phyloP scores from a whole-genome alignment of 1,140 invertebrate species.

The Drosophila nasuta region DNA sequence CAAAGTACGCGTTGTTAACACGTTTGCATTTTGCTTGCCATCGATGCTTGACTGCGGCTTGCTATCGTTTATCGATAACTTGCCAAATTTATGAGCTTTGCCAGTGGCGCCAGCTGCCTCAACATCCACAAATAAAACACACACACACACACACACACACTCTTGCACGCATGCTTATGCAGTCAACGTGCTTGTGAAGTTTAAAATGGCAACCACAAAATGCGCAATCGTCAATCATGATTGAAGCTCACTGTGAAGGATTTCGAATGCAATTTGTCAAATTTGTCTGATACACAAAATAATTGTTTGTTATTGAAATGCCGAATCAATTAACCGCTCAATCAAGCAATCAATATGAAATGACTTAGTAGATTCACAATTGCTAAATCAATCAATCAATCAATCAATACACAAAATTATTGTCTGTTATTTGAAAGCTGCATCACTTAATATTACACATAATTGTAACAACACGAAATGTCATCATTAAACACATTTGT shows the following conservation, averaged over 20 bases:
- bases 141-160: background rate
- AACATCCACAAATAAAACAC: background rate
- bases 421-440: too few species aligned
- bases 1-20: constrained; percentile 77
- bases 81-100: constrained; percentile 60
- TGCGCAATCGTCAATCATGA: constrained; percentile 28
- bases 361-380: too few species aligned
- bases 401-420: background rate
- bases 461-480: background rate
- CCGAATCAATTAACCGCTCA: background rate
- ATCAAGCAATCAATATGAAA: background rate
- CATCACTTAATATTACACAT: background rate
- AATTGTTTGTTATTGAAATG: background rate
- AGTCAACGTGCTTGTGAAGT: background rate
- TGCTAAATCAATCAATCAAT: background rate
- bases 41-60: constrained; percentile 13
- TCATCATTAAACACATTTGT: too few species aligned
- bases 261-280: too few species aligned
- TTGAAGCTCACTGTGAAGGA: background rate
- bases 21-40: constrained; percentile 73
- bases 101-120: constrained; percentile 31
- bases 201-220: constrained; percentile 2
- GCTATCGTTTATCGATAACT: constrained; percentile 80
- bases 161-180: constrained; percentile 3
- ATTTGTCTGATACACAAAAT: too few species aligned